Evolutionary conservation across 2,113 vertebrate species (phyloP).

Genomic region (Greenwoodochromis staneri): DNA sequence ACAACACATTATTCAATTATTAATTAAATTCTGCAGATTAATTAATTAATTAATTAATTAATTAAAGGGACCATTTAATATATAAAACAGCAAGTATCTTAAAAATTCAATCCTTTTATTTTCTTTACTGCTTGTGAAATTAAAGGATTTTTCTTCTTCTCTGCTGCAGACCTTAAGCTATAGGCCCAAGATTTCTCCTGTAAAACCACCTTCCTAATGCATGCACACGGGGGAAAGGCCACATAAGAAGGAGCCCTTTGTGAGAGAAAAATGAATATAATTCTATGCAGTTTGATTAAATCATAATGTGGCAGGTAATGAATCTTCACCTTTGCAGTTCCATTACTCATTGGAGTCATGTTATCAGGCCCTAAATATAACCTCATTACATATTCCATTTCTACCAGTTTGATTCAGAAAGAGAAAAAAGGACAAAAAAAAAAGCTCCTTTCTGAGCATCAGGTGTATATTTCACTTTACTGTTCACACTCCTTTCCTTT

Average conservation of each 20-base stretch:
- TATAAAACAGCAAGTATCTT: neutral
- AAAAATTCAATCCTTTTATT: neutral
- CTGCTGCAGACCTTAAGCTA: neutral
- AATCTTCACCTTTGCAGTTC: constrained; percentile 62
- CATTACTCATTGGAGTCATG: constrained; percentile 66
- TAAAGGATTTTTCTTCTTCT: neutral
- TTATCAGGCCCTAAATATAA: constrained; percentile 76
- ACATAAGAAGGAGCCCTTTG: constrained; percentile 53
- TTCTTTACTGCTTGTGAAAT: neutral
- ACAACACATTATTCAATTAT: neutral
- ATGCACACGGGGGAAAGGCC: constrained; percentile 19
- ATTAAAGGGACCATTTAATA: neutral
- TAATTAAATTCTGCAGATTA: neutral
- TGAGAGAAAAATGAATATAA: constrained; percentile 64
- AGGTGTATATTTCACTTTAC: constrained; percentile 71
- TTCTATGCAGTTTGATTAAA: constrained; percentile 74
- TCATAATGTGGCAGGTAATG: constrained; percentile 75
- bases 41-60: neutral
- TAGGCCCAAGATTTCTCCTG: neutral
- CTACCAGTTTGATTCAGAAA: constrained; percentile 39
- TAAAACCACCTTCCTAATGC: neutral
- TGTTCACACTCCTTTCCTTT: constrained; percentile 48
- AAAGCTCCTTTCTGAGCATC: constrained; percentile 50
- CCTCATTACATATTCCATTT: constrained; percentile 75
- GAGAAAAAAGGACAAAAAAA: constrained; percentile 12